Base-by-base conservation (phyloP, 37 sponge, comb jelly and placozoan species). In the Dysidea cf. avara region DNA sequence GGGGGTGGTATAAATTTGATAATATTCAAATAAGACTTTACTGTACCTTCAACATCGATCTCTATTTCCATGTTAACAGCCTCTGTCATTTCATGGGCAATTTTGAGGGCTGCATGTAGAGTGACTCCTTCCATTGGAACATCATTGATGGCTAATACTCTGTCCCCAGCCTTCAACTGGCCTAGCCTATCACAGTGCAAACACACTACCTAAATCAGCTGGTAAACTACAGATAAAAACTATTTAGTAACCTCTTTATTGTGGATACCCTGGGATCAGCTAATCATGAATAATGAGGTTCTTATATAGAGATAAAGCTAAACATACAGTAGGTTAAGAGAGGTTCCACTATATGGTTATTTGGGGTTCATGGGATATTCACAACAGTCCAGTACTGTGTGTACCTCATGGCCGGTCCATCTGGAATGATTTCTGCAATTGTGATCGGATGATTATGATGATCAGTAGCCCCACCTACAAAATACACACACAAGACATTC, bases 1-100 rank as follows among this genome's bases (percentile, higher is more conserved):
- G 62, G 22, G 11, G 16, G 52, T 49, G 16, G 17, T 50, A 20
- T 50, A 16, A 16, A 50, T 50, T 12, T 43, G 46, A 12, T 43
- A 43, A 43, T 43, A 9, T 5, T 43, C 46, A 43, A 43, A 43
- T 12, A 9, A 12, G 46, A 29, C 32, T 9, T 61, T 14, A 39
- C 61, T 50, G 46, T 71, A 87, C 88, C 88, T 31, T 77, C 68
- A 28, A 87, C 78, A 28, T 92, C 88, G 71, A 83, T 83, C 73
- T 72, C 79, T 24, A 84, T 49, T 36, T 83, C 81, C 77, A 92
- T 59, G 51, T 68, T 60, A 26, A 87, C 33, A 13, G 40, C 37
- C 22, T 84, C 76, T 13, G 72, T 78, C 0, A 77, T 69, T 62
- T 92, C 88, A 18, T 78, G 57, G 22, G 87, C 74, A 33, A 92